Percentiles rank a stretch among this genome's conserved stretches.
Conservation (phyloP, 2,113 vertebrate species). For the Galeopterus variegatus region DNA sequence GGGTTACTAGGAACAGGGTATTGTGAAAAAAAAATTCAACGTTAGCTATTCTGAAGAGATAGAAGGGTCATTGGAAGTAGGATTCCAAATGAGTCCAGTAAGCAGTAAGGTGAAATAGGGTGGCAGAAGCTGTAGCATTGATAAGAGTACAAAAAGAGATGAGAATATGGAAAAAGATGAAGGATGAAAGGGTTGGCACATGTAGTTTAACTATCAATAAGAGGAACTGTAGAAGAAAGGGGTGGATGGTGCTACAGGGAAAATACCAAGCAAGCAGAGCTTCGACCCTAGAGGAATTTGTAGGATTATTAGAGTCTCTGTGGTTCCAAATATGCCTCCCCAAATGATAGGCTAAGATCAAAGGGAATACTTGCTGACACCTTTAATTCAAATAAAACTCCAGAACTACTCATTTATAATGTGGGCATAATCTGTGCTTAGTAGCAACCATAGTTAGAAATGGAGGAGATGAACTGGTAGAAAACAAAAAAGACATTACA, state of each 20-base stretch:
- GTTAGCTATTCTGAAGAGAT: background rate
- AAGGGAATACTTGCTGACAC: background rate
- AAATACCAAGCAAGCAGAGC: background rate
- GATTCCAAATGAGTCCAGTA: background rate
- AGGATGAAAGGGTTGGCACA: background rate
- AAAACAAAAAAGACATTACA: constrained; percentile 60
- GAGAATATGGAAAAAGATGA: background rate
- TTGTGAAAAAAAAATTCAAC: background rate
- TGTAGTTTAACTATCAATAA: background rate
- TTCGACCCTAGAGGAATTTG: constrained; percentile 1
- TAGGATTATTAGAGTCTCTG: background rate
- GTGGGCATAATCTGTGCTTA: constrained; percentile 6
- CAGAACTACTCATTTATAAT: background rate
- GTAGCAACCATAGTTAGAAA: constrained; percentile 12
- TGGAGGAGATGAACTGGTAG: constrained; percentile 18
- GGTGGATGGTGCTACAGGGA: background rate
- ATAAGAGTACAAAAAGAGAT: background rate
- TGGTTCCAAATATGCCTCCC: background rate
- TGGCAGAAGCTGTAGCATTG: background rate
- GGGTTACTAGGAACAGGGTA: background rate
- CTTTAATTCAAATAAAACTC: constrained; percentile 39
- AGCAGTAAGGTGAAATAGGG: background rate
- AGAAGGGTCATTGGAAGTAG: background rate
- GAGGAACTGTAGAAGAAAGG: background rate
- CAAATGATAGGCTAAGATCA: constrained; percentile 24